phyloP scores from a whole-genome alignment of 64 coral and sea anemone genomes.

The Montipora efflorescens region DNA sequence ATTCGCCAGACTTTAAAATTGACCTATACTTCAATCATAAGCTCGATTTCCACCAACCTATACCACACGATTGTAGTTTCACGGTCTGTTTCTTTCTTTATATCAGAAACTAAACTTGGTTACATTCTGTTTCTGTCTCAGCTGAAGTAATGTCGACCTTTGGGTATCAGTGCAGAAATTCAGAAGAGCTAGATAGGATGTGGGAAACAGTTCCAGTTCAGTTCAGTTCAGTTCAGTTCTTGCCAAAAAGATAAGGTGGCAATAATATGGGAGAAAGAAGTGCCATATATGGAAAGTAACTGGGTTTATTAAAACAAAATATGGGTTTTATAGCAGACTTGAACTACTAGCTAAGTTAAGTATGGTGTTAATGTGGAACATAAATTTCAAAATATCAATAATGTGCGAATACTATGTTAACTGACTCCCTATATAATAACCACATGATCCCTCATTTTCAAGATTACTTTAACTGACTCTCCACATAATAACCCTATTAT shows the following conservation, averaged over 20 bases:
- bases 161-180: background rate
- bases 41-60: too few relatives aligned
- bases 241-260: background rate
- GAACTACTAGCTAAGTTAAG: background rate
- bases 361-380: background rate
- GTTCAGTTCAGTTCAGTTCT: too few relatives aligned
- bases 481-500: too few relatives aligned
- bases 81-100: background rate
- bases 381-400: slow-evolving; percentile 17
- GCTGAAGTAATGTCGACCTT: background rate
- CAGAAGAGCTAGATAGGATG: background rate
- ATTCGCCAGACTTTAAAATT: too few relatives aligned
- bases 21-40: too few relatives aligned
- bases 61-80: too few relatives aligned
- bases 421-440: slow-evolving; percentile 18
- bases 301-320: slow-evolving; percentile 26
- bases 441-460: slow-evolving; percentile 28
- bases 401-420: slow-evolving; percentile 27
- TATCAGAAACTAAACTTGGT: background rate
- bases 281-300: background rate
- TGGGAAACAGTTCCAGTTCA: background rate
- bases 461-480: too few relatives aligned
- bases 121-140: background rate
- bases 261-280: slow-evolving; percentile 8
- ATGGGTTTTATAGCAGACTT: slow-evolving; percentile 29